A percentile compares a stretch with the other conserved stretches of the same genome.
phyloP scores from a whole-genome alignment of 1,140 invertebrate genomes.

The Lucilia sericata region DNA sequence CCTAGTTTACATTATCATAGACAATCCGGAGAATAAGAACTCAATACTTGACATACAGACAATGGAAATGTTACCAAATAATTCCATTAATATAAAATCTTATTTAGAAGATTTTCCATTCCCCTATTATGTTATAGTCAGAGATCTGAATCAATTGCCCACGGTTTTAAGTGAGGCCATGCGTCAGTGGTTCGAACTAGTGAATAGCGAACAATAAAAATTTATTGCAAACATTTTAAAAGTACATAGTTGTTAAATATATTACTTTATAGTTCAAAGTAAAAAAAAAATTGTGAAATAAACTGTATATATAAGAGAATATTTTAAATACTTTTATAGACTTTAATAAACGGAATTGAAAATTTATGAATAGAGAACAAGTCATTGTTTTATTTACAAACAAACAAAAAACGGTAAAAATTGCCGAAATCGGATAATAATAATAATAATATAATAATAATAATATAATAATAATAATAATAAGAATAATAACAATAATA shows the following conservation, averaged over 20 bases:
- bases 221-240: neutral
- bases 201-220: conserved; percentile 62
- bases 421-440: too few relatives aligned
- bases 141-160: conserved; percentile 89
- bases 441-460: too few relatives aligned
- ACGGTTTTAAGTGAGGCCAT: conserved; percentile 93
- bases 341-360: too few relatives aligned
- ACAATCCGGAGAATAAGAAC: conserved; percentile 91
- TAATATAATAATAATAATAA: too few relatives aligned
- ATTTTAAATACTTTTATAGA: too few relatives aligned
- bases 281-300: neutral
- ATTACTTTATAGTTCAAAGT: neutral
- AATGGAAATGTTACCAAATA: conserved; percentile 77
- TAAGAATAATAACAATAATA: too few relatives aligned
- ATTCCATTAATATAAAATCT: conserved; percentile 70
- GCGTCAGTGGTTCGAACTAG: conserved; percentile 98
- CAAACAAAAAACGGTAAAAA: too few relatives aligned
- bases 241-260: neutral
- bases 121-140: conserved; percentile 96
- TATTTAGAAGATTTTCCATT: conserved; percentile 98
- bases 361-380: too few relatives aligned
- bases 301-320: neutral
- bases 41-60: conserved; percentile 93
- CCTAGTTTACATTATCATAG: conserved; percentile 94
- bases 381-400: too few relatives aligned